Conservation (phyloP, 2,888 invertebrate species). For the Leucoma salicis region DNA sequence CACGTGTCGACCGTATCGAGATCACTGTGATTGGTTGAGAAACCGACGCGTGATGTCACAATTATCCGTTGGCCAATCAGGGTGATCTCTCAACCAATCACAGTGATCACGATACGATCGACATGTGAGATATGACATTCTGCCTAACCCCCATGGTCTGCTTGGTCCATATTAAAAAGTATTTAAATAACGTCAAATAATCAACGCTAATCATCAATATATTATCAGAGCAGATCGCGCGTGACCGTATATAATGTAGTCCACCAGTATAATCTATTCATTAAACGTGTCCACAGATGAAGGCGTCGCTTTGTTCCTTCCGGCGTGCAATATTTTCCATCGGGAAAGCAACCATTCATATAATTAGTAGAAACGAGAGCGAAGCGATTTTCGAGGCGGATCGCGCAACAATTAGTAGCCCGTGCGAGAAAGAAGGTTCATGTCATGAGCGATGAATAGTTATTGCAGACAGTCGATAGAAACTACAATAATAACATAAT, state of each 20-base stretch:
- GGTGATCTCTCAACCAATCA: no score
- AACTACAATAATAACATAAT: no score
- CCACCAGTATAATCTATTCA: conserved; percentile 8
- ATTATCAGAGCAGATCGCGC: background rate
- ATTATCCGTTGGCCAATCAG: no score
- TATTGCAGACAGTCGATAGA: no score
- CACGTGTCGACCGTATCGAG: no score
- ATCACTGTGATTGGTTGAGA: no score
- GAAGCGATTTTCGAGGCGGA: conserved; percentile 76
- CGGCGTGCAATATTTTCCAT: conserved; percentile 54
- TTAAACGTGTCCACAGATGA: conserved; percentile 19
- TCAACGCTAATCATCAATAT: background rate
- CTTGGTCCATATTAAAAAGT: no score
- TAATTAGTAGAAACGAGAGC: conserved; percentile 79
- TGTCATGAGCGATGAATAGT: conserved; percentile 10
- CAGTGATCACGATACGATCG: no score
- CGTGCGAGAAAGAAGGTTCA: conserved; percentile 18
- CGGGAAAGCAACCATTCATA: conserved; percentile 68
- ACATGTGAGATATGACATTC: no score
- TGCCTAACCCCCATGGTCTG: no score
- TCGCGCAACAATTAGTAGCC: conserved; percentile 67
- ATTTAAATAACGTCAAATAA: background rate
- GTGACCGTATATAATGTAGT: background rate
- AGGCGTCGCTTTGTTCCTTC: conserved; percentile 41
- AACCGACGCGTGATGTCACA: no score